Base-by-base conservation (phyloP, 2,888 invertebrate species). In the Ochropacha duplaris region DNA sequence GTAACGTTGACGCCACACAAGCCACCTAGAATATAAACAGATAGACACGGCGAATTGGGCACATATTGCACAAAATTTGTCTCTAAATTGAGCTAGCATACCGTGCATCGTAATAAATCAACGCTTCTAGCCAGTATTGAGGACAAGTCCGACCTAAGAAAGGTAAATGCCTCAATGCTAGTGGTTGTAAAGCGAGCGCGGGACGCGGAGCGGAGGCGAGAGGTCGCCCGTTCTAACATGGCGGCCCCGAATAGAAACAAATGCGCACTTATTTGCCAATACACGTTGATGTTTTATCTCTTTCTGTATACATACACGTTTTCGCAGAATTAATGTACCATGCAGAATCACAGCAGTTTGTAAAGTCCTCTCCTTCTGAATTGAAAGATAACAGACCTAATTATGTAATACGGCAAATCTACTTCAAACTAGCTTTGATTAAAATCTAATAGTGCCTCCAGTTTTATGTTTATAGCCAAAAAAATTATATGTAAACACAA, bases 141-240 rank as follows among this genome's bases (percentile, higher is more conserved):
- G 91, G 89, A 90, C 92, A 91, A 84, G 83, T 82, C 81, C 82
- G 84, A 88, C 86, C 90, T 89, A 90, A 88, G 90, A 90, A 90
- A 90, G 90, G 90, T 89, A 90, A 90, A 90, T 88, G 85, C 88
- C 79, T 90, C 87, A 90, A 90, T 88, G 88, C 83, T 87, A 83
- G 83, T 51, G 31, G 22, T 73, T 74, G 79, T 78, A 78, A 68
- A 72, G 74, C 78, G 81, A 80, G 77, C 78, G 81, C 72, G 44
- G 44, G 28, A 31, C 51, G 28, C 67, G 71, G 71, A 60, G 76
- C 78, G 81, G 78, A 83, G 83, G 81, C 87, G 85, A 85, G 90
- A 91, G 90, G 90, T 88, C 88, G 87, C 73, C 87, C 90, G 80
- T 83, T 90, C 88, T 86, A 87, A 84, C 82, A 76, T 78, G 83